Conservation (phyloP, 2,797 vertebrate genomes). For the Propithecus deckenii region DNA sequence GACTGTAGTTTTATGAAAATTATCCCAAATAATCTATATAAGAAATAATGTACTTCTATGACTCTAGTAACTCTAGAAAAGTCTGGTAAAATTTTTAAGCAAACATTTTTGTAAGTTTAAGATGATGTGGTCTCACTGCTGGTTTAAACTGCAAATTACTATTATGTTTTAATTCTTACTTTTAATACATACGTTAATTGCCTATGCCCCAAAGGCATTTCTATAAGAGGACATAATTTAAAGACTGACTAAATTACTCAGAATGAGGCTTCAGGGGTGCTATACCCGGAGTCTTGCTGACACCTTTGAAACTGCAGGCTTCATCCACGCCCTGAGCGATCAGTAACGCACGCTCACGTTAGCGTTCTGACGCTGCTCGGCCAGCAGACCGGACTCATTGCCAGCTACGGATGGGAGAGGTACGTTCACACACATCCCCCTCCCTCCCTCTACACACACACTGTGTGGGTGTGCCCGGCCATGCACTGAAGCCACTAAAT, state of each 20-base stretch:
- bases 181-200: not conserved
- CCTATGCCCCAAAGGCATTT: not conserved
- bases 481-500: conserved; percentile 4
- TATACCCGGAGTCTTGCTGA: not conserved
- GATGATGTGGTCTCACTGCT: not conserved
- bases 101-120: conserved; percentile 33
- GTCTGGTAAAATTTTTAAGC: not conserved
- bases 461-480: not conserved
- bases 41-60: conserved; percentile 1
- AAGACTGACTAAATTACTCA: not conserved
- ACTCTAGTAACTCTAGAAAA: conserved; percentile 16
- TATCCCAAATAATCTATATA: not conserved
- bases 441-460: too few species aligned
- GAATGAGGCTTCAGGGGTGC: not conserved
- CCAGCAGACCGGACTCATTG: not conserved
- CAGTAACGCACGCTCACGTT: not conserved
- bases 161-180: not conserved
- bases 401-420: not conserved
- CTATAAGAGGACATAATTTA: not conserved
- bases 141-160: conserved; percentile 5
- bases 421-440: not conserved
- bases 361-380: not conserved
- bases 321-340: not conserved
- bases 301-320: not conserved
- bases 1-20: conserved; percentile 37